A percentile compares a stretch with the other conserved stretches of the same genome.
Evolutionary conservation across 2,797 vertebrate genomes (phyloP).

Genomic region (Sternarchorhynchus goeldii): DNA sequence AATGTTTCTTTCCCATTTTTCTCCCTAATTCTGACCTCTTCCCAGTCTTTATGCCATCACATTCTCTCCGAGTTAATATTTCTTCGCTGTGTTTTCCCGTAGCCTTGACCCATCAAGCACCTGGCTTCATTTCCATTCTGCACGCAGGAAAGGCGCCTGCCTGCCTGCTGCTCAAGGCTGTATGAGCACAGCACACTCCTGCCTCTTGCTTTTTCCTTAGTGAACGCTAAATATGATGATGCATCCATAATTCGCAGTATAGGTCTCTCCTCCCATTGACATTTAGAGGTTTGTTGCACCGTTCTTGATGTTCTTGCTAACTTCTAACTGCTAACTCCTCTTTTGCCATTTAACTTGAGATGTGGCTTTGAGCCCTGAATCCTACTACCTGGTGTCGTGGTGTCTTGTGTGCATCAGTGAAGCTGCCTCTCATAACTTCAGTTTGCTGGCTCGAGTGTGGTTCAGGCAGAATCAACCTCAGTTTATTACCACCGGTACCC

Average conservation of each 20-base stretch:
- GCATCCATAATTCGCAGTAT: no score
- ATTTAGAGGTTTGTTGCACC: no score
- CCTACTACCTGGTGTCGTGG: not conserved
- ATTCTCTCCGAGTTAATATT: slow-evolving; percentile 33
- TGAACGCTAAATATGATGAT: not conserved
- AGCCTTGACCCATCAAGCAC: slow-evolving; percentile 25
- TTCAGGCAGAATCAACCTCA: not conserved
- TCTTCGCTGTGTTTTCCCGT: slow-evolving; percentile 22
- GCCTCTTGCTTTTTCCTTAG: not conserved
- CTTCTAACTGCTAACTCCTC: not conserved
- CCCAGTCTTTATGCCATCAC: slow-evolving; percentile 12
- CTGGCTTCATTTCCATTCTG: slow-evolving; percentile 32
- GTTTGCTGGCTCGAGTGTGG: not conserved
- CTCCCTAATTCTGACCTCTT: not conserved
- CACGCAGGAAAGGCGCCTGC: not conserved
- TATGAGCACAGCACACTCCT: not conserved
- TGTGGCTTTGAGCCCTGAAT: not conserved
- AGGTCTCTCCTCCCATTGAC: no score
- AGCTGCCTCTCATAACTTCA: not conserved
- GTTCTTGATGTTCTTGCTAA: no score
- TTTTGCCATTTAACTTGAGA: not conserved
- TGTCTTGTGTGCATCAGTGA: not conserved
- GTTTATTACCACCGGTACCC: slow-evolving; percentile 29
- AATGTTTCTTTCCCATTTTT: not conserved
- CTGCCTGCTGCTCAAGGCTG: slow-evolving; percentile 7